These are phyloP conservation scores for Salvelinus namaycush DNA, from an alignment of 2,113 vertebrate genomes.

Conservation along the genomic window DNA sequence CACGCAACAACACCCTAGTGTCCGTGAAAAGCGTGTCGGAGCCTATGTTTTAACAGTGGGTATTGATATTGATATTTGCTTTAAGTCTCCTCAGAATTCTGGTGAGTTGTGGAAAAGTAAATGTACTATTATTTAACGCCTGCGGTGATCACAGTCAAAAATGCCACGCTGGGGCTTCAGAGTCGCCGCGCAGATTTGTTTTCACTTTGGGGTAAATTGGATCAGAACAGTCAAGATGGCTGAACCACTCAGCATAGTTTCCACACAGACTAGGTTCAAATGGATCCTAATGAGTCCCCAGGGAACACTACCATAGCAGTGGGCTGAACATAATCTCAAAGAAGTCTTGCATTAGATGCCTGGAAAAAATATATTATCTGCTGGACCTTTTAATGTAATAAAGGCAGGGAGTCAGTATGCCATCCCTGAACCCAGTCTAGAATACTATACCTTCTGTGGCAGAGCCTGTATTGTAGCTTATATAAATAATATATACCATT, in stretches of 20 bases:
- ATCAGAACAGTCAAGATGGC: slow-evolving; percentile 48
- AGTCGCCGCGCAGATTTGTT: slow-evolving; percentile 35
- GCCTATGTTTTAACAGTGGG: background rate
- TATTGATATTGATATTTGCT: slow-evolving; percentile 36
- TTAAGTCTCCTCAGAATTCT: slow-evolving; percentile 18
- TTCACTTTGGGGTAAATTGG: slow-evolving; percentile 47
- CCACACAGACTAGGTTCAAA: slow-evolving; percentile 28
- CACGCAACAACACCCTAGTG: background rate
- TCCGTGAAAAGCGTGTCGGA: background rate
- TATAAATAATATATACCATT: no score
- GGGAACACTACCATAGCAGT: slow-evolving; percentile 17
- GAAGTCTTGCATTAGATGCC: slow-evolving; percentile 22
- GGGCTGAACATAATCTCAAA: slow-evolving; percentile 37
- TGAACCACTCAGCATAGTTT: slow-evolving; percentile 42
- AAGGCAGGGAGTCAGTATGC: background rate
- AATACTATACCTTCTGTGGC: no score
- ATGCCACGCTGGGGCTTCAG: slow-evolving; percentile 22
- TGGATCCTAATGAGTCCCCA: slow-evolving; percentile 28
- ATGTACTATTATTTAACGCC: slow-evolving; percentile 13
- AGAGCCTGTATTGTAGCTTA: no score
- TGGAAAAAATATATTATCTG: slow-evolving; percentile 22
- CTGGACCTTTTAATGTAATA: slow-evolving; percentile 33
- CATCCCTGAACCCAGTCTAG: no score
- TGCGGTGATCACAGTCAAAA: slow-evolving; percentile 32
- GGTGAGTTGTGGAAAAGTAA: slow-evolving; percentile 36